phyloP scores from a whole-genome alignment of 2,797 vertebrate species.

The Anisognathus igniventris region DNA sequence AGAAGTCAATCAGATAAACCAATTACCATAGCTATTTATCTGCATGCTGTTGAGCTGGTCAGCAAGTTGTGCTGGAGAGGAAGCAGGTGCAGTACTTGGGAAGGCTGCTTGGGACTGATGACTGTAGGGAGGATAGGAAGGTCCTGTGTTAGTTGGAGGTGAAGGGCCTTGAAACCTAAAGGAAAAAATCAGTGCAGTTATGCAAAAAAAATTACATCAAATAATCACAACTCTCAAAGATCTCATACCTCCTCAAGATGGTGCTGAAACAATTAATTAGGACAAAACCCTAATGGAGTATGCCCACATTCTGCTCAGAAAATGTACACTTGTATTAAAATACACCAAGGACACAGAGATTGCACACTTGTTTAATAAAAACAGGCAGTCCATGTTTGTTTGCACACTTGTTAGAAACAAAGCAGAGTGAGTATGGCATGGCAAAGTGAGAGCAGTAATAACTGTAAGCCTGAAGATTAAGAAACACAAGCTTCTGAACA shows the following conservation, averaged over 20 bases:
- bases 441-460: not conserved
- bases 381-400: not conserved
- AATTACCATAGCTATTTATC: constrained; percentile 84
- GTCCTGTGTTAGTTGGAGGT: constrained; percentile 52
- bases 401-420: not conserved
- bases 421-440: not conserved
- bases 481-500: not conserved
- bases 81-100: constrained; percentile 67
- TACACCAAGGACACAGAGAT: not conserved
- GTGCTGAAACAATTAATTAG: not conserved
- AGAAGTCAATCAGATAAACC: not conserved
- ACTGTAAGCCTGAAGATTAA: not conserved
- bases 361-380: not conserved
- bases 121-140: constrained; percentile 69
- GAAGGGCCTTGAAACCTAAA: constrained; percentile 78
- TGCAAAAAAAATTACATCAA: not conserved
- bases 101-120: constrained; percentile 73
- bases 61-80: constrained; percentile 78
- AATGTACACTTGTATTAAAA: not conserved
- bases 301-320: not conserved
- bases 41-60: constrained; percentile 87
- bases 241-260: not conserved
- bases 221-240: not conserved
- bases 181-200: not conserved
- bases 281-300: not conserved